Conservation (phyloP, 1,140 invertebrate species). For the Pseudomyrmex gracilis region DNA sequence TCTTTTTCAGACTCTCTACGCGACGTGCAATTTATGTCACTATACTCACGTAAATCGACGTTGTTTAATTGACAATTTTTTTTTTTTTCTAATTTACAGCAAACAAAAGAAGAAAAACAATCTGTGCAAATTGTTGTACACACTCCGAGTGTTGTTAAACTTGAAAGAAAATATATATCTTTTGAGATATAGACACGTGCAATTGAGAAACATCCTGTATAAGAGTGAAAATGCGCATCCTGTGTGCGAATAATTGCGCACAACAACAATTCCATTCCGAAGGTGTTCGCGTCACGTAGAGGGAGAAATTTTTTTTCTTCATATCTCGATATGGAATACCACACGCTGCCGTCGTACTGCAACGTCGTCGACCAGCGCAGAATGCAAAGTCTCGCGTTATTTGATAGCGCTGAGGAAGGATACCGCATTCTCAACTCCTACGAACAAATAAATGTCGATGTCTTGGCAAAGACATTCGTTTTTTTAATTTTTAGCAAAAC, state of each 20-base stretch:
- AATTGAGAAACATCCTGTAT: background rate
- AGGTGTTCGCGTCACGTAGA: constrained; percentile 7
- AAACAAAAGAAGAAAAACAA: too few relatives aligned
- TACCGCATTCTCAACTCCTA: constrained; percentile 61
- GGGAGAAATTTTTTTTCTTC: constrained; percentile 27
- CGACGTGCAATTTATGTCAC: background rate
- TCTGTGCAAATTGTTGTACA: too few relatives aligned
- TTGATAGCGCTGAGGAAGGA: constrained; percentile 57
- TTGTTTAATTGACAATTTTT: too few relatives aligned
- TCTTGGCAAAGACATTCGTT: background rate
- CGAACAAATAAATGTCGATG: constrained; percentile 54
- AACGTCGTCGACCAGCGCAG: constrained; percentile 57
- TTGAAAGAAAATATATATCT: background rate
- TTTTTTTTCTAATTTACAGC: too few relatives aligned
- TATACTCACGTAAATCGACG: too few relatives aligned
- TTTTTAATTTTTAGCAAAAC: background rate
- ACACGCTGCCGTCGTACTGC: constrained; percentile 28
- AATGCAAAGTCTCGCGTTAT: constrained; percentile 74
- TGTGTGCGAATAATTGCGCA: constrained; percentile 21
- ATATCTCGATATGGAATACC: constrained; percentile 25
- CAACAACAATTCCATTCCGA: constrained; percentile 9
- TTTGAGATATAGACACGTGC: background rate
- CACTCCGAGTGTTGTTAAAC: background rate
- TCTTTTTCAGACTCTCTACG: background rate
- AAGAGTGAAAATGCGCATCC: background rate